A percentile compares a stretch with the other conserved stretches of the same genome.
phyloP scores from a whole-genome alignment of 1,140 invertebrate genomes.

The Stegodyphus mimosarum region DNA sequence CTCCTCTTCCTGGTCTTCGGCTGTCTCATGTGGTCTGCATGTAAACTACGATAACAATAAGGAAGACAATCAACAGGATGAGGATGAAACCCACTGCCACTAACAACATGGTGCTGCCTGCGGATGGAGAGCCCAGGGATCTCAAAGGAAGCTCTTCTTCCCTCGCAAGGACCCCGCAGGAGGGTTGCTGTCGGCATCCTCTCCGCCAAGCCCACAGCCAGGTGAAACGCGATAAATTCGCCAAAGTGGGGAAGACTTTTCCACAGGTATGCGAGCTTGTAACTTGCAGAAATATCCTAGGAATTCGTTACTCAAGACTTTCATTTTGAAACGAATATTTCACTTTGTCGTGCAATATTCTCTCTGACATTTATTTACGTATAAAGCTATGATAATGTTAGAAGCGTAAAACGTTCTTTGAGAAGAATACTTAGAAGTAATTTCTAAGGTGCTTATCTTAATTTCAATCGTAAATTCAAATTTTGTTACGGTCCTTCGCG shows the following conservation, averaged over 20 bases:
- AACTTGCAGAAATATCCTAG: too few species aligned
- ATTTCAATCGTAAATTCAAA: too few species aligned
- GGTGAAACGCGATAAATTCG: not conserved
- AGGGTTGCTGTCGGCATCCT: conserved; percentile 31
- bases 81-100: conserved; percentile 55
- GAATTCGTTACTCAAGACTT: too few species aligned
- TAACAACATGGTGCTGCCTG: conserved; percentile 47
- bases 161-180: conserved; percentile 3
- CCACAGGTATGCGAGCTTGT: not conserved
- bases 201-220: not conserved
- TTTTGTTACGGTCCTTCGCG: too few species aligned
- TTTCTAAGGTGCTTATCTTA: too few species aligned
- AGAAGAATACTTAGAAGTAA: too few species aligned
- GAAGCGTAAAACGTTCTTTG: too few species aligned
- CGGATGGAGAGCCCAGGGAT: conserved; percentile 43
- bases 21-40: conserved; percentile 48
- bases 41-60: conserved; percentile 54
- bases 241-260: not conserved
- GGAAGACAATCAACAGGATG: conserved; percentile 50
- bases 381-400: too few species aligned
- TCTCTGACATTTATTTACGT: too few species aligned
- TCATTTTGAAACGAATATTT: too few species aligned
- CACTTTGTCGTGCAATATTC: too few species aligned
- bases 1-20: not conserved
- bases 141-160: conserved; percentile 5